A percentile compares a stretch with the other conserved stretches of the same genome.
phyloP scores from a whole-genome alignment of 30 jellyfish, hydroid and myxozoan genomes.

The Cassiopea andromeda region DNA sequence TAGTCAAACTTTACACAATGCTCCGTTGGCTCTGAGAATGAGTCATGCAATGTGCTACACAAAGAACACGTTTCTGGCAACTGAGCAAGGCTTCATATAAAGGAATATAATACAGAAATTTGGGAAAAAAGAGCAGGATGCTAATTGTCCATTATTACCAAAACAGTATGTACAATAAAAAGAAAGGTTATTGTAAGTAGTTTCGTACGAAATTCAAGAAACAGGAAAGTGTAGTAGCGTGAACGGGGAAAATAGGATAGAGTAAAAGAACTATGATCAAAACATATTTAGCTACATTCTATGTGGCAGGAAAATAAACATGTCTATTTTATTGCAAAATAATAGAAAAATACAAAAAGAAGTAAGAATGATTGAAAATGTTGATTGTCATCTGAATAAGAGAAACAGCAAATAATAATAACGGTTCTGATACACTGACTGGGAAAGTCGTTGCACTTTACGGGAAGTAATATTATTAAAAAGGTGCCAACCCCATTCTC shows the following conservation, averaged over 20 bases:
- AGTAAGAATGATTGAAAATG: too few relatives aligned
- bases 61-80: neutral
- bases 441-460: too few relatives aligned
- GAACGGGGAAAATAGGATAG: slow-evolving; percentile 4
- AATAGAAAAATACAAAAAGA: neutral
- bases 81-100: neutral
- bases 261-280: neutral
- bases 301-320: neutral
- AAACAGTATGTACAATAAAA: neutral
- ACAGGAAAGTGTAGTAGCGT: slow-evolving; percentile 6
- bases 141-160: neutral
- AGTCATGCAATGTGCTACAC: too few relatives aligned
- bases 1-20: too few relatives aligned
- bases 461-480: too few relatives aligned
- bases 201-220: neutral
- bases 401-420: too few relatives aligned
- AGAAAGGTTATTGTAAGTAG: neutral
- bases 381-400: too few relatives aligned
- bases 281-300: neutral
- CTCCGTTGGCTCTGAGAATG: too few relatives aligned
- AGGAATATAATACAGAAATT: neutral
- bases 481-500: too few relatives aligned
- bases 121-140: neutral
- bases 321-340: neutral
- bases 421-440: too few relatives aligned